Percentiles rank a stretch among this genome's conserved stretches.
These are phyloP conservation scores for Dynastes maya DNA, from an alignment of 2,888 invertebrate genomes.

Conservation along the genomic window DNA sequence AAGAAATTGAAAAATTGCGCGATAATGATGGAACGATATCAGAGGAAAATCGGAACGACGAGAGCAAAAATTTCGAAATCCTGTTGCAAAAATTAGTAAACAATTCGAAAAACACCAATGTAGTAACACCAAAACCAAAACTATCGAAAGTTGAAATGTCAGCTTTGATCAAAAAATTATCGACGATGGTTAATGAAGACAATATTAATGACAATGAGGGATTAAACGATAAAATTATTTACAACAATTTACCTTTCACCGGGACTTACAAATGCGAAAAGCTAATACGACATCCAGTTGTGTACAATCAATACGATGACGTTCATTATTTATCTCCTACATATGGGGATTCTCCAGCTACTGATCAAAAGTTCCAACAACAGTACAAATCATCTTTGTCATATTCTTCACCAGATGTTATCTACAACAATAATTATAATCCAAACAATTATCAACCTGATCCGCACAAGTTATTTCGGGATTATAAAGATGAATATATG, in stretches of 20 bases:
- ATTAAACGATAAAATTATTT: conserved; percentile 9
- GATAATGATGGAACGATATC: conserved; percentile 10
- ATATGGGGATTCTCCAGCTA: background rate
- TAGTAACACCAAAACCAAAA: conserved; percentile 36
- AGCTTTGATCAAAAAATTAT: conserved; percentile 8
- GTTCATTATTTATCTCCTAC: background rate
- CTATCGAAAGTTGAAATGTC: conserved; percentile 21
- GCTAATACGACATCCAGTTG: background rate
- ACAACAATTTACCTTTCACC: background rate
- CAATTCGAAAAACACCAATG: background rate
- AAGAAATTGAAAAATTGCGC: conserved; percentile 26
- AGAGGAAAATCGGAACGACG: background rate
- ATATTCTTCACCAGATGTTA: conserved; percentile 5
- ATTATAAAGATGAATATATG: background rate
- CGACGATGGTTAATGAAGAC: background rate
- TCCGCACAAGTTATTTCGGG: conserved; percentile 29
- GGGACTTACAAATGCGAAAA: conserved; percentile 34
- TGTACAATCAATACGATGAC: background rate
- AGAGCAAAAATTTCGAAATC: background rate
- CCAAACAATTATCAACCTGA: conserved; percentile 19
- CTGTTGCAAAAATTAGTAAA: conserved; percentile 14
- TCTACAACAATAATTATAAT: background rate
- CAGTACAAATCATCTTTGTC: background rate
- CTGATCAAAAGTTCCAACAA: conserved; percentile 8
- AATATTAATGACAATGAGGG: background rate